Evolutionary conservation across 2,113 vertebrate genomes (phyloP).

Genomic region (Osmerus mordax): DNA sequence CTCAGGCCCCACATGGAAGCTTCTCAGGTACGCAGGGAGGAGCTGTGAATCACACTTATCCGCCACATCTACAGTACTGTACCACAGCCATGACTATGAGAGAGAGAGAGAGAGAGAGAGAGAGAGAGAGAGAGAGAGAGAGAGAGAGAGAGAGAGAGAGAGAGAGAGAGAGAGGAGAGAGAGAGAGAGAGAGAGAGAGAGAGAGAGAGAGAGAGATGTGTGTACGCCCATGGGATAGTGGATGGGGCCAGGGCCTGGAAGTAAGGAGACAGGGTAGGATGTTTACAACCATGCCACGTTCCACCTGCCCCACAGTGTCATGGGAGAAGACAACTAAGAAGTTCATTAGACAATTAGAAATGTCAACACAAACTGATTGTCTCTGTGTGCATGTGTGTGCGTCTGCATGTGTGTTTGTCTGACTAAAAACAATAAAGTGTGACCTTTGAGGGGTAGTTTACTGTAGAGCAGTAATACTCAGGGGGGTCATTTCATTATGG

Average conservation of each 20-base stretch:
- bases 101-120: too few species aligned
- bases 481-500: slow-evolving; percentile 61
- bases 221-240: too few species aligned
- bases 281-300: too few species aligned
- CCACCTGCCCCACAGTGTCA: too few species aligned
- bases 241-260: too few species aligned
- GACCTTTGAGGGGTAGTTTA: slow-evolving; percentile 54
- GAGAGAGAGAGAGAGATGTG: too few species aligned
- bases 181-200: too few species aligned
- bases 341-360: slow-evolving; percentile 15
- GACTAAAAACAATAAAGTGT: slow-evolving; percentile 39
- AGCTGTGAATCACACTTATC: slow-evolving; percentile 5
- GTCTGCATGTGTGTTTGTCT: not conserved
- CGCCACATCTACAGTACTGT: slow-evolving; percentile 11
- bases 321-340: too few species aligned
- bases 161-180: too few species aligned
- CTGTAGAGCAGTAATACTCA: not conserved
- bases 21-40: slow-evolving; percentile 32
- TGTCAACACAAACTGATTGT: slow-evolving; percentile 23
- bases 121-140: too few species aligned
- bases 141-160: too few species aligned
- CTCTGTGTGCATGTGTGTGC: slow-evolving; percentile 3
- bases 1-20: slow-evolving; percentile 19
- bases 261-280: too few species aligned
- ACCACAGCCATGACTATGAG: not conserved